Evolutionary conservation across 2,113 vertebrate genomes (phyloP).

Genomic region (Chaetops frenatus): DNA sequence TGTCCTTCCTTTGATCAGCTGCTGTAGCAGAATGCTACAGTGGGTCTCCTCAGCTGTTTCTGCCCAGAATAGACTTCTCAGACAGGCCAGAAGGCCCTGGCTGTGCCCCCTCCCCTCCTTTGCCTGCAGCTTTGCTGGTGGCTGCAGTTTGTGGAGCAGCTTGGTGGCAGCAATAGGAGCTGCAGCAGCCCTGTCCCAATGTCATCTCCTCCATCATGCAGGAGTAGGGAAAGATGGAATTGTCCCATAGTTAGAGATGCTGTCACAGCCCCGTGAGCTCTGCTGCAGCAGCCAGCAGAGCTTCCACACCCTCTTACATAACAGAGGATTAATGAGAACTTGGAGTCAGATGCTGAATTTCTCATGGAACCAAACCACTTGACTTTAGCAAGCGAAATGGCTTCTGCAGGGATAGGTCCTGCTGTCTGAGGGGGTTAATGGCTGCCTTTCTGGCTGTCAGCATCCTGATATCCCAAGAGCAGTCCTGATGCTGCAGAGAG

Average conservation of each 20-base stretch:
- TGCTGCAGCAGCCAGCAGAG: not conserved
- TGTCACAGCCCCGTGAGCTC: not conserved
- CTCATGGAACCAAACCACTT: not conserved
- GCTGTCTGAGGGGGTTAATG: not conserved
- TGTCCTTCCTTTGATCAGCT: not conserved
- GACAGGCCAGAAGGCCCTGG: not conserved
- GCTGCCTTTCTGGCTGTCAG: not conserved
- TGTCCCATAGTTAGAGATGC: not conserved
- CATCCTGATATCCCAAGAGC: not conserved
- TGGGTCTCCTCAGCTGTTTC: not conserved
- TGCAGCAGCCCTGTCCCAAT: not conserved
- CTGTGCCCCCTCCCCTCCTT: not conserved
- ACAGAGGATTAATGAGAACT: not conserved
- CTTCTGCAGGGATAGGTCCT: not conserved
- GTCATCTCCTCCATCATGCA: not conserved
- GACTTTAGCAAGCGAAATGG: not conserved
- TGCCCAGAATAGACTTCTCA: not conserved
- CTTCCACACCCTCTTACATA: not conserved
- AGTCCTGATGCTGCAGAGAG: not conserved
- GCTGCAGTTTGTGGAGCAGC: not conserved
- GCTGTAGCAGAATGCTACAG: not conserved
- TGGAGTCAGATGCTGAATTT: not conserved
- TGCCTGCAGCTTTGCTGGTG: not conserved
- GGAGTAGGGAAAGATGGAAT: rapidly evolving
- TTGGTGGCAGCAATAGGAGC: not conserved